These are phyloP conservation scores for Chitala chitala DNA, from an alignment of 2,113 vertebrate genomes.

Conservation along the genomic window DNA sequence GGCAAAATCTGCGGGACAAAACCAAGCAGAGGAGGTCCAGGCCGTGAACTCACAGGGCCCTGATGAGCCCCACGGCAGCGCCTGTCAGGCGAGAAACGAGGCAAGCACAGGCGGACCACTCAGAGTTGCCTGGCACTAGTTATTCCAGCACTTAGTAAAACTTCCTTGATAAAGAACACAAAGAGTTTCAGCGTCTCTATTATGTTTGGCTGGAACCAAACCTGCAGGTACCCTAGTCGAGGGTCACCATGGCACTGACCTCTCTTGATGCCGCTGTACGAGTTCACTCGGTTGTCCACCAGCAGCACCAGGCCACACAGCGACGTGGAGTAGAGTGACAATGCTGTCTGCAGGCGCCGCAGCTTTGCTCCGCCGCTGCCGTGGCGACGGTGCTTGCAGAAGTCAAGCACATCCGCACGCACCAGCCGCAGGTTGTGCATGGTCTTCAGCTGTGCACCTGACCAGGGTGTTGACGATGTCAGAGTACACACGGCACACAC, in stretches of 20 bases:
- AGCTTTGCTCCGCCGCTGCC: slow-evolving; percentile 84
- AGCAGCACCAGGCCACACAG: slow-evolving; percentile 88
- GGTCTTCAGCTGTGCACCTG: slow-evolving; percentile 96
- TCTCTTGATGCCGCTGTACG: slow-evolving; percentile 94
- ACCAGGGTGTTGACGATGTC: neutral
- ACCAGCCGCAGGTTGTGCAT: slow-evolving; percentile 95
- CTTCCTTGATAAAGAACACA: no score
- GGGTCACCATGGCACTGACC: slow-evolving; percentile 60
- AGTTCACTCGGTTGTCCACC: slow-evolving; percentile 94
- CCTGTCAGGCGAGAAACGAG: no score
- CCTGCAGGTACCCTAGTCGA: neutral
- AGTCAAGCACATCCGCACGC: slow-evolving; percentile 83
- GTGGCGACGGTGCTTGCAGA: slow-evolving; percentile 84
- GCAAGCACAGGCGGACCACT: no score
- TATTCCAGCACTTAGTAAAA: no score
- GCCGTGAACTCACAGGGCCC: neutral
- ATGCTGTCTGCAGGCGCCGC: slow-evolving; percentile 82
- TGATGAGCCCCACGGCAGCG: no score
- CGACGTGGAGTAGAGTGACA: slow-evolving; percentile 89
- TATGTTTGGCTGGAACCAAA: no score
- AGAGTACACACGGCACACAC: neutral
- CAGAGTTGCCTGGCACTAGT: no score
- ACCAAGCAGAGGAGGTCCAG: neutral
- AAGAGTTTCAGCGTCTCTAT: no score
- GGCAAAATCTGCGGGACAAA: slow-evolving; percentile 78